Conservation (phyloP, 2,113 vertebrate genomes). For the Agelaius phoeniceus region DNA sequence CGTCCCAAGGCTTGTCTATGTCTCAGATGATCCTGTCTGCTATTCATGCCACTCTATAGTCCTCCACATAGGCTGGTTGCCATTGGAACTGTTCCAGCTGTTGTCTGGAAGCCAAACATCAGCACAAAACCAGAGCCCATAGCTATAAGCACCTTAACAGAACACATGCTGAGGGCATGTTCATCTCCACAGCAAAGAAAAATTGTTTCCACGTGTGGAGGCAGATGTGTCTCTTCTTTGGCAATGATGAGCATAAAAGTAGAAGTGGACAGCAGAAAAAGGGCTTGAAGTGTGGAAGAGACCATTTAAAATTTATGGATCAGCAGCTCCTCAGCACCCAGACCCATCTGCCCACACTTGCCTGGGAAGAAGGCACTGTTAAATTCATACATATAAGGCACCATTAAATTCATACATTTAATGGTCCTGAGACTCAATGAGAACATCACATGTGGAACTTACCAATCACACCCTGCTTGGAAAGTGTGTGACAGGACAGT, state of each 20-base stretch:
- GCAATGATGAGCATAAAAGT: background rate
- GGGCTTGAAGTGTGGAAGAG: rapidly evolving
- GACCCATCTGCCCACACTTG: background rate
- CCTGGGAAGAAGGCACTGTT: background rate
- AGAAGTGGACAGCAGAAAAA: background rate
- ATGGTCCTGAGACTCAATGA: background rate
- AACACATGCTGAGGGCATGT: rapidly evolving
- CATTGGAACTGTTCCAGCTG: background rate
- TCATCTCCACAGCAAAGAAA: background rate
- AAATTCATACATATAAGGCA: background rate
- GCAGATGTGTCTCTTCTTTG: background rate
- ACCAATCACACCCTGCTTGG: rapidly evolving
- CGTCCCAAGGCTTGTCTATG: background rate
- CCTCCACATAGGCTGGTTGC: rapidly evolving
- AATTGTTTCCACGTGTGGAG: background rate
- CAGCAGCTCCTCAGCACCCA: background rate
- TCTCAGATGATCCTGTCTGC: background rate
- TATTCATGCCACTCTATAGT: background rate
- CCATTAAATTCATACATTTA: background rate
- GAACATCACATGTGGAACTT: background rate
- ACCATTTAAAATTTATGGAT: background rate
- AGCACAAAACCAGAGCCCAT: background rate
- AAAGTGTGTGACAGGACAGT: background rate
- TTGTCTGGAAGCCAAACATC: background rate
- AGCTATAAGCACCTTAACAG: background rate